A percentile compares a stretch with the other conserved stretches of the same genome.
Evolutionary conservation across 2,113 vertebrate genomes (phyloP).

Genomic region (Rana temporaria): DNA sequence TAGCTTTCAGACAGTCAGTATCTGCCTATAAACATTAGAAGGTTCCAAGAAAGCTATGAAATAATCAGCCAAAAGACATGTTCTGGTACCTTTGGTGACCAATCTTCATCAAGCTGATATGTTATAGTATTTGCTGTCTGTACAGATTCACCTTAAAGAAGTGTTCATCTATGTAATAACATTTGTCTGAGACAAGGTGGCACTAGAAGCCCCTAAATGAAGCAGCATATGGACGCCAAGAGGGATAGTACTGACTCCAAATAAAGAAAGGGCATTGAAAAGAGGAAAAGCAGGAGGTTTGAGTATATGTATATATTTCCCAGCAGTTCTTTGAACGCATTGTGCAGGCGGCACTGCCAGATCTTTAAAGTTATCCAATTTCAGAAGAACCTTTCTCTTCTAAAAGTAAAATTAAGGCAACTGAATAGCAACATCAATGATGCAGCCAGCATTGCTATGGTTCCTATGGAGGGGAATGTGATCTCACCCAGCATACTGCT

Average conservation of each 20-base stretch:
- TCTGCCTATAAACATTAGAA: too few species aligned
- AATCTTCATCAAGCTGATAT: too few species aligned
- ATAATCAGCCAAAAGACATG: too few species aligned
- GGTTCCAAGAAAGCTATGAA: too few species aligned
- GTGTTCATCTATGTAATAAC: not conserved
- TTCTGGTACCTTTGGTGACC: too few species aligned
- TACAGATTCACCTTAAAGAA: too few species aligned
- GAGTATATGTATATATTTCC: not conserved
- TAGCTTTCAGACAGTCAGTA: too few species aligned
- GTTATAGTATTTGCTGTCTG: too few species aligned
- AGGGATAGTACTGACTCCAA: too few species aligned
- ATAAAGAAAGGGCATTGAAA: not conserved
- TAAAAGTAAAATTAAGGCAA: conserved; percentile 14
- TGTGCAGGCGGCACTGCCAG: not conserved
- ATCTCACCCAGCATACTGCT: conserved; percentile 11
- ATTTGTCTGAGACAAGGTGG: not conserved
- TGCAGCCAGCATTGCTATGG: conserved; percentile 24
- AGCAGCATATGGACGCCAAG: not conserved
- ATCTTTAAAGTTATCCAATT: conserved; percentile 3
- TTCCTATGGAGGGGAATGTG: conserved; percentile 27
- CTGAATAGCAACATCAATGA: conserved; percentile 18
- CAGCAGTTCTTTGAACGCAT: not conserved
- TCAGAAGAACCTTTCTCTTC: conserved; percentile 17
- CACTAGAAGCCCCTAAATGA: conserved; percentile 4
- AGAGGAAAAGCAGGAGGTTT: not conserved